Percentiles rank a stretch among this genome's conserved stretches.
phyloP scores from a whole-genome alignment of 2,113 vertebrate genomes.

The Elephantulus edwardii region DNA sequence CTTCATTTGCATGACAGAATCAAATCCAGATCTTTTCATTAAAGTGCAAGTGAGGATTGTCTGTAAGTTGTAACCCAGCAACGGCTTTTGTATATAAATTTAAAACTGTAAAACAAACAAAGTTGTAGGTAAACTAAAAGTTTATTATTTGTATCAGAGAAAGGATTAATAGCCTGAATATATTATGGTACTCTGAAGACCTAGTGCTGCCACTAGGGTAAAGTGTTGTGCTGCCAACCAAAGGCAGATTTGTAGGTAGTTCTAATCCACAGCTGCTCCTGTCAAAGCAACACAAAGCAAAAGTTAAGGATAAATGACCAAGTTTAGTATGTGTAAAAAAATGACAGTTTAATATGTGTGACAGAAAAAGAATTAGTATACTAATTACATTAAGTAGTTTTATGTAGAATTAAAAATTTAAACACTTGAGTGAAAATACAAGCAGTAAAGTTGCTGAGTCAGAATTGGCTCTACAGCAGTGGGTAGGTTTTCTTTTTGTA shows the following conservation, averaged over 20 bases:
- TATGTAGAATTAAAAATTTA: neutral
- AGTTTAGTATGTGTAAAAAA: neutral
- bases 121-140: constrained; percentile 9
- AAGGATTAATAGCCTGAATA: constrained; percentile 17
- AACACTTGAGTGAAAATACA: constrained; percentile 2
- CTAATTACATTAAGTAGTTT: neutral
- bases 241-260: too few relatives aligned
- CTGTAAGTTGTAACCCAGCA: neutral
- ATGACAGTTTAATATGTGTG: too few relatives aligned
- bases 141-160: too few relatives aligned
- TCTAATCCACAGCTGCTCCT: too few relatives aligned
- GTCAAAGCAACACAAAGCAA: neutral
- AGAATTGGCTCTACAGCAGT: too few relatives aligned
- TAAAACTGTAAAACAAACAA: neutral
- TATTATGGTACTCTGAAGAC: too few relatives aligned
- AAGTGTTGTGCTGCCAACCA: too few relatives aligned
- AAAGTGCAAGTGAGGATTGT: neutral
- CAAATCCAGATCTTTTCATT: neutral
- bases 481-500: too few relatives aligned
- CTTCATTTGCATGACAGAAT: neutral
- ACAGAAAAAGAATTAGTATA: constrained; percentile 14
- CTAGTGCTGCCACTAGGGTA: too few relatives aligned
- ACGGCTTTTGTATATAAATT: neutral
- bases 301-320: constrained; percentile 10
- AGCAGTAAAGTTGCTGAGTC: too few relatives aligned